Evolutionary conservation across 1,140 invertebrate species (phyloP), one percentile per base, ranked within the genome.

Genomic region (Drosophila ercepeae): DNA sequence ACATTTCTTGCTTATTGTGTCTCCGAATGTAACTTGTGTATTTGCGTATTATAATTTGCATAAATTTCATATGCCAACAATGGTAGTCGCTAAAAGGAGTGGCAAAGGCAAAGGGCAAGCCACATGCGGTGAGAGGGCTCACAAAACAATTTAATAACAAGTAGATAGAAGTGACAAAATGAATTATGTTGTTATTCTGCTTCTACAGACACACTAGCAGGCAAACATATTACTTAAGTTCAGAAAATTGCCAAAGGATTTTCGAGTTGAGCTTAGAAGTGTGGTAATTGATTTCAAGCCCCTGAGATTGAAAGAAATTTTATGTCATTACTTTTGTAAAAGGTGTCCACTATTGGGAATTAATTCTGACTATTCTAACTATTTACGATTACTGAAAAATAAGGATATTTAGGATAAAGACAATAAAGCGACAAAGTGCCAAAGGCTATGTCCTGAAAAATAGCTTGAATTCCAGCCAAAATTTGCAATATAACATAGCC

Each of bases 1-100:
- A 82, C 71, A 86, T 84, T 75, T 76, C 76, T 81, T 73, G 81
- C 76, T 86, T 84, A 76, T 84, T 86, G 72, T 86, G 76, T 70
- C 53, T 55, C 60, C 52, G 65, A 42, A 59, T 61, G 84, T 83
- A 86, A 76, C 76, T 81, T 81, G 72, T 73, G 75, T 84, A 86
- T 86, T 86, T 84, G 72, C 81, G 81, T 76, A 86, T 84, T 81
- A 86, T 84, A 84, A 84, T 84, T 84, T 84, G 76, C 81, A 84
- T 84, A 84, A 84, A 86, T 84, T 86, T 81, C 67, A 19, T 42
- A 49, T 32, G 45, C 54, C 46, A 58, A 48, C 50, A 18, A 11
- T 13, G 54, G 21, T 23, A 13, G 42, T 23, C 27, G 52, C 34
- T 34, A 41, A 36, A 48, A 25, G 42, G 27, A 21, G 34, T 1